These are phyloP conservation scores for Naso thynnoides DNA, from an alignment of 2,797 vertebrate genomes.

Conservation along the genomic window DNA sequence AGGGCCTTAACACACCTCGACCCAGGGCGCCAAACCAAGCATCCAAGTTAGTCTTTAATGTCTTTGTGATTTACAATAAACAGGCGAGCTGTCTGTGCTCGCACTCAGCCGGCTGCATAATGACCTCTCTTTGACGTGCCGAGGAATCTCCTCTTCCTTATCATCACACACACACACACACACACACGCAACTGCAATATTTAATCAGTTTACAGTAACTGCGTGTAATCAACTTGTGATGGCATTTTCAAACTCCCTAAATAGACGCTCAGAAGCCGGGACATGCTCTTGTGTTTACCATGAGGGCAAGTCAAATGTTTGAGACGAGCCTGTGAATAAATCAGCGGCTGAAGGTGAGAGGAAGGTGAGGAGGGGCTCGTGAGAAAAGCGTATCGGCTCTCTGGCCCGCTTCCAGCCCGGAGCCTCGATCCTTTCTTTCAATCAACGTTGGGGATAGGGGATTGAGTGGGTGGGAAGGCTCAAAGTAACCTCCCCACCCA, in stretches of 20 bases:
- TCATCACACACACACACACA: conserved; percentile 29
- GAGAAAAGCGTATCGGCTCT: conserved; percentile 34
- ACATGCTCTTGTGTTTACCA: conserved; percentile 36
- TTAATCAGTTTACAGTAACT: conserved; percentile 64
- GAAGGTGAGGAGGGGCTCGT: conserved; percentile 53
- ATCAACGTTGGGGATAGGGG: conserved; percentile 46
- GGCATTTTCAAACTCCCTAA: conserved; percentile 20
- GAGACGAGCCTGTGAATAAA: conserved; percentile 47
- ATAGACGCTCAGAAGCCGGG: conserved; percentile 33
- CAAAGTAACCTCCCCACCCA: conserved; percentile 62
- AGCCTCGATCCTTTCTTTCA: conserved; percentile 38
- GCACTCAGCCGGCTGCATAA: conserved; percentile 38
- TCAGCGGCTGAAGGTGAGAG: conserved; percentile 51
- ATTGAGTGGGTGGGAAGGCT: conserved; percentile 64
- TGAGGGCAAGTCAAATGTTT: conserved; percentile 37
- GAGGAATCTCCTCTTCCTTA: conserved; percentile 24
- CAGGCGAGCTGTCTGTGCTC: conserved; percentile 32
- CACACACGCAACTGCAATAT: conserved; percentile 56
- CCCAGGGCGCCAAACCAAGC: conserved; percentile 23
- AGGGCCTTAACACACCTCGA: not conserved
- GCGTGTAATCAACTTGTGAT: conserved; percentile 42
- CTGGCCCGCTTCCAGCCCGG: conserved; percentile 39
- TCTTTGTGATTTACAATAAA: conserved; percentile 49
- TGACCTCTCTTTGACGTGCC: conserved; percentile 34
- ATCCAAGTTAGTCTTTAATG: conserved; percentile 42